Percentiles rank a stretch among this genome's conserved stretches.
Evolutionary conservation across 2,797 vertebrate genomes (phyloP).

Genomic region (Cottoperca gobio): DNA sequence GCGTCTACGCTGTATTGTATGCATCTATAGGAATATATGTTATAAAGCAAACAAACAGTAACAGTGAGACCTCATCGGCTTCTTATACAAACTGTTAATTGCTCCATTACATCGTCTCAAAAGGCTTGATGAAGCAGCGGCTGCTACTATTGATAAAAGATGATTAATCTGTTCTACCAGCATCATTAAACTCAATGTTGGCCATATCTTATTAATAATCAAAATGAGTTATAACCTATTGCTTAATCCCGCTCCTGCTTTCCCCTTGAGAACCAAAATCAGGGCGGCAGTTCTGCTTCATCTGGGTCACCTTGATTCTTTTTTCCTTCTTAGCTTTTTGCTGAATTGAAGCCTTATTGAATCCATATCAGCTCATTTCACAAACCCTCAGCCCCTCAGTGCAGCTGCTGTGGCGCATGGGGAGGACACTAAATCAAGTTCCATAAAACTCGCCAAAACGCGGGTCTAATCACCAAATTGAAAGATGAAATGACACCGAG

Average conservation of each 20-base stretch:
- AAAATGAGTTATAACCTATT: background rate
- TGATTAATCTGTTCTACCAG: no score
- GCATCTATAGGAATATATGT: no score
- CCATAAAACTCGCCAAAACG: constrained; percentile 70
- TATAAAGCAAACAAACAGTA: no score
- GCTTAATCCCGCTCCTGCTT: constrained; percentile 14
- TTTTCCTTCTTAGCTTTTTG: constrained; percentile 31
- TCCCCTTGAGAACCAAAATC: constrained; percentile 20
- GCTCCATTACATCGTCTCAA: no score
- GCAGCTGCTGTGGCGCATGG: constrained; percentile 58
- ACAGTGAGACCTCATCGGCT: no score
- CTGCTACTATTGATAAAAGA: no score
- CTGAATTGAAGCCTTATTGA: constrained; percentile 43
- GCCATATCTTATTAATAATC: constrained; percentile 14
- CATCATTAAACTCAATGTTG: background rate
- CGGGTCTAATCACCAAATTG: constrained; percentile 78
- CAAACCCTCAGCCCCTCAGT: constrained; percentile 27
- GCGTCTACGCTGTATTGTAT: no score
- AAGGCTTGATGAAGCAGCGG: no score
- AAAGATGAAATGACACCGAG: constrained; percentile 61
- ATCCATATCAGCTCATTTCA: constrained; percentile 42
- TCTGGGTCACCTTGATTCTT: constrained; percentile 63
- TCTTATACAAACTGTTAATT: no score
- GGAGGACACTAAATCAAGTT: constrained; percentile 70
- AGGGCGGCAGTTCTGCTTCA: constrained; percentile 29